Evolutionary conservation across 2,113 vertebrate genomes (phyloP).

Genomic region (Leptobrachium ailaonicum): DNA sequence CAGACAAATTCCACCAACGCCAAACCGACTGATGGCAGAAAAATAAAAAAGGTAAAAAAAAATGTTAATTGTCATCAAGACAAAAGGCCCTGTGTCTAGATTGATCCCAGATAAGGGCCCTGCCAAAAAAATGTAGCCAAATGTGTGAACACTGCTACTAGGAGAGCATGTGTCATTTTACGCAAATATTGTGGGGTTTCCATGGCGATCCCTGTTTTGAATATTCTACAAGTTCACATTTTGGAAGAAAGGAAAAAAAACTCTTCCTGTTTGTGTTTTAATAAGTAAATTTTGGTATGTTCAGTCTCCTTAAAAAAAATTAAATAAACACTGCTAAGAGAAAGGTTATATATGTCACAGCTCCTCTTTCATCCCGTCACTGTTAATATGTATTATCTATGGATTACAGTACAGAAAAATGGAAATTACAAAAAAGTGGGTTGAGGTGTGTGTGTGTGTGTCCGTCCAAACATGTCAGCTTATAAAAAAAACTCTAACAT

Average conservation of each 20-base stretch:
- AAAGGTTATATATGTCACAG: too few relatives aligned
- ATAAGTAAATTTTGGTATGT: slow-evolving; percentile 78
- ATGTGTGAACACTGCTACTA: slow-evolving; percentile 66
- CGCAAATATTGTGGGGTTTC: slow-evolving; percentile 84
- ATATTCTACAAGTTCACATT: slow-evolving; percentile 75
- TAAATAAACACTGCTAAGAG: too few relatives aligned
- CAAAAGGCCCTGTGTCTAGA: slow-evolving; percentile 50
- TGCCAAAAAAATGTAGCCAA: slow-evolving; percentile 67
- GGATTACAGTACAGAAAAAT: too few relatives aligned
- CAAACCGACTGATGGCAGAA: background rate
- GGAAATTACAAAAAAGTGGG: too few relatives aligned
- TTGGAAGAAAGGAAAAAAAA: slow-evolving; percentile 62
- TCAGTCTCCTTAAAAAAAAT: slow-evolving; percentile 56
- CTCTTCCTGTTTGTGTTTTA: slow-evolving; percentile 80
- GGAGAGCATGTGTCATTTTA: slow-evolving; percentile 81
- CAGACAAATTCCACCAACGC: background rate
- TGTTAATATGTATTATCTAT: too few relatives aligned
- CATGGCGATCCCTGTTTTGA: slow-evolving; percentile 81
- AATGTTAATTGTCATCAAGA: slow-evolving; percentile 33
- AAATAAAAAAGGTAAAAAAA: slow-evolving; percentile 9
- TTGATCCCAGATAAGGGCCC: slow-evolving; percentile 62
- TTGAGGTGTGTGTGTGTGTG: too few relatives aligned
- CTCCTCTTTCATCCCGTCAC: too few relatives aligned
- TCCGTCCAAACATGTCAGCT: too few relatives aligned
- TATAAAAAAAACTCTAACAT: too few relatives aligned